A percentile compares a stretch with the other conserved stretches of the same genome.
Evolutionary conservation across 2,797 vertebrate species (phyloP).

Genomic region (Pelochelys cantorii): DNA sequence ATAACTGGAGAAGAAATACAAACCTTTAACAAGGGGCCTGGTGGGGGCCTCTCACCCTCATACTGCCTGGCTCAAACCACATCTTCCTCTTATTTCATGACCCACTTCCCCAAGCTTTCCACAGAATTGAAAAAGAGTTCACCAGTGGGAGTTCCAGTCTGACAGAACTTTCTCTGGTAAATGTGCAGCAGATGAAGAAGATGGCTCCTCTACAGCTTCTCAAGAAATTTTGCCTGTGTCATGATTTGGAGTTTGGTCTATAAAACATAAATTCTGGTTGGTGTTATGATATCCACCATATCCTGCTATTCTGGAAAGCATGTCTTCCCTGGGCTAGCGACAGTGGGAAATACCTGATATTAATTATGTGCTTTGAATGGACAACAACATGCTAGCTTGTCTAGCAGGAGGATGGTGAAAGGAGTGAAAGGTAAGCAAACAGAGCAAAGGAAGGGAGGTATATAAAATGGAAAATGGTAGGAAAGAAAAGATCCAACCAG

Average conservation of each 20-base stretch:
- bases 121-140: neutral
- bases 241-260: neutral
- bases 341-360: neutral
- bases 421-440: neutral
- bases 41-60: neutral
- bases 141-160: conserved; percentile 16
- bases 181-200: conserved; percentile 66
- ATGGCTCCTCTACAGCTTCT: conserved; percentile 39
- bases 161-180: conserved; percentile 34
- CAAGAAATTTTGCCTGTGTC: conserved; percentile 30
- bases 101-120: neutral
- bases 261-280: neutral
- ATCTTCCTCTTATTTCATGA: neutral
- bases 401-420: neutral
- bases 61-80: neutral
- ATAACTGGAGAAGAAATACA: neutral
- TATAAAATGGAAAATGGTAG: neutral
- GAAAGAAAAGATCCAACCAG: neutral
- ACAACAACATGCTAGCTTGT: neutral
- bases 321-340: neutral
- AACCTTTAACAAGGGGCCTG: neutral
- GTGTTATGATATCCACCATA: neutral
- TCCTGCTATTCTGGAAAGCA: neutral
- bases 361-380: neutral
- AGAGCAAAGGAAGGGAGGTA: neutral